These are phyloP conservation scores for Proisotoma minuta DNA, from an alignment of 2,888 invertebrate genomes.

Conservation along the genomic window DNA sequence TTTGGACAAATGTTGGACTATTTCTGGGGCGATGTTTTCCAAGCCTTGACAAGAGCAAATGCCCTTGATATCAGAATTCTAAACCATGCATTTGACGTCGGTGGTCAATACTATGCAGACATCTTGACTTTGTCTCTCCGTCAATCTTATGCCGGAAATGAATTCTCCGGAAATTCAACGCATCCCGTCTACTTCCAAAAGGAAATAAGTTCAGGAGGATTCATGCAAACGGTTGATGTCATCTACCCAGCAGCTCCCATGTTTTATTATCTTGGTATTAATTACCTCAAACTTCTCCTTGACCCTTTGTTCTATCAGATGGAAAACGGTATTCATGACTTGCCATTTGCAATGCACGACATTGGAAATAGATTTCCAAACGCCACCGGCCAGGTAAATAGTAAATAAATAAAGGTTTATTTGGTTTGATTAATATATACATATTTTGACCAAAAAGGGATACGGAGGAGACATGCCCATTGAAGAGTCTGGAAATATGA, in stretches of 20 bases:
- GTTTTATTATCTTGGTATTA: constrained; percentile 31
- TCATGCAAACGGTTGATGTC: constrained; percentile 34
- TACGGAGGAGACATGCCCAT: constrained; percentile 34
- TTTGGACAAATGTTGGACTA: constrained; percentile 26
- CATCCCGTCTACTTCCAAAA: constrained; percentile 35
- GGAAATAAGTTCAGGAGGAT: constrained; percentile 23
- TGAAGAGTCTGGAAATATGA: constrained; percentile 42
- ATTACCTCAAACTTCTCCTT: constrained; percentile 23
- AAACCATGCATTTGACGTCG: constrained; percentile 24
- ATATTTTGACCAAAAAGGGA: too few species aligned
- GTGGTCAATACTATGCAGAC: constrained; percentile 39
- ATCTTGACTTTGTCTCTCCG: constrained; percentile 35
- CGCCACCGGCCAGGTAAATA: constrained; percentile 36
- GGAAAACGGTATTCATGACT: constrained; percentile 33
- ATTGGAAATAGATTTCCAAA: constrained; percentile 39
- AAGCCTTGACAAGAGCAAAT: constrained; percentile 14
- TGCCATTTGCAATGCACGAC: constrained; percentile 36
- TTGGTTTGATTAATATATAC: too few species aligned
- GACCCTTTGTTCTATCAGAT: constrained; percentile 41
- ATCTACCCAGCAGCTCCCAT: constrained; percentile 38
- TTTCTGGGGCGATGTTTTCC: constrained; percentile 28
- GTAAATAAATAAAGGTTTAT: too few species aligned
- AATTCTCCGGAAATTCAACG: constrained; percentile 32
- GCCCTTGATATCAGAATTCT: constrained; percentile 32
- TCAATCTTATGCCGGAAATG: constrained; percentile 34